Percentiles rank a stretch among this genome's conserved stretches.
phyloP scores from a whole-genome alignment of 2,797 vertebrate species.

The Arctocebus calabarensis region DNA sequence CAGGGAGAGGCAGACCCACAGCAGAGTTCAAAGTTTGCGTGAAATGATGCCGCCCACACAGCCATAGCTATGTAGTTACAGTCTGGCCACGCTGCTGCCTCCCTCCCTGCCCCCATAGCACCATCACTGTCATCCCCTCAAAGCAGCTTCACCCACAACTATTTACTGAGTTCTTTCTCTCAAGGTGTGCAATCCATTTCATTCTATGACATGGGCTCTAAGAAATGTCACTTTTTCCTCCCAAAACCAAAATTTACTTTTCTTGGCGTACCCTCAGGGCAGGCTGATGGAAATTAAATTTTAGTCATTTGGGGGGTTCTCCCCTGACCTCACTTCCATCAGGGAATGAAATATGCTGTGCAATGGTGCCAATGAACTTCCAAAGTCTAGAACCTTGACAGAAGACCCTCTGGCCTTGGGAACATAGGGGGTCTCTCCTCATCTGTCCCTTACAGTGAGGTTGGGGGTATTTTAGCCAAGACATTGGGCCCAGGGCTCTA shows the following conservation, averaged over 20 bases:
- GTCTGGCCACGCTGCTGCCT: background rate
- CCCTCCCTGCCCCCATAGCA: background rate
- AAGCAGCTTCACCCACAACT: background rate
- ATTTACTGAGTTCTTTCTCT: background rate
- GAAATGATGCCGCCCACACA: background rate
- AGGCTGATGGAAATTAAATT: background rate
- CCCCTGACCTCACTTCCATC: background rate
- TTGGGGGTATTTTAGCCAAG: background rate
- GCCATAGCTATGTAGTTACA: background rate
- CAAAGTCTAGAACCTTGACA: background rate
- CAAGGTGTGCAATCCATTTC: background rate
- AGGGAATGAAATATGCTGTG: background rate
- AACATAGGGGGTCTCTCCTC: background rate
- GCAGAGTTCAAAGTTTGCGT: background rate
- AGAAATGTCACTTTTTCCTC: background rate
- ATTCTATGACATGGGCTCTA: background rate
- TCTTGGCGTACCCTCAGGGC: background rate
- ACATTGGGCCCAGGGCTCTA: background rate
- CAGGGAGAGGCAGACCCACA: background rate
- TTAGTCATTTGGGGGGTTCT: background rate
- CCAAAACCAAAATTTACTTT: conserved; percentile 34
- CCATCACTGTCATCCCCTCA: background rate
- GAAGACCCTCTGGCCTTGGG: background rate
- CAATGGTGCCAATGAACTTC: background rate
- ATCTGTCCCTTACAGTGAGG: background rate